phyloP scores from a whole-genome alignment of 2,888 invertebrate genomes.

The Pyrocoelia pectoralis region DNA sequence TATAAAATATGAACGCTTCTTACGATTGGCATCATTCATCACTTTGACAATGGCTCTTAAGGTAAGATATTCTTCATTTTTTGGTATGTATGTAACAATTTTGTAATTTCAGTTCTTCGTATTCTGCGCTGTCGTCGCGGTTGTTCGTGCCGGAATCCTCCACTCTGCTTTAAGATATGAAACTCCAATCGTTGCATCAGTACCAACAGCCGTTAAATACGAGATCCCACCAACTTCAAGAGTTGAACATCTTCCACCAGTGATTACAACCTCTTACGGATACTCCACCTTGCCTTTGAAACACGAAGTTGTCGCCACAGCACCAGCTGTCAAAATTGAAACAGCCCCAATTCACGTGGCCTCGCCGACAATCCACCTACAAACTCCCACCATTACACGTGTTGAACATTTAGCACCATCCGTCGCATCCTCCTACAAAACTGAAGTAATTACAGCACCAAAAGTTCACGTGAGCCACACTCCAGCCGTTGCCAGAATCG shows the following conservation, averaged over 20 bases:
- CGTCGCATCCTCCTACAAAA: slow-evolving; percentile 11
- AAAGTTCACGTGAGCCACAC: slow-evolving; percentile 1
- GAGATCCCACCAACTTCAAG: slow-evolving; percentile 4
- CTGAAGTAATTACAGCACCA: slow-evolving; percentile 9
- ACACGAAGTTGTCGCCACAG: slow-evolving; percentile 13
- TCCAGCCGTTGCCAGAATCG: slow-evolving; percentile 8
- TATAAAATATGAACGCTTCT: no score
- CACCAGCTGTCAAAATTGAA: slow-evolving; percentile 3
- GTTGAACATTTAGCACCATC: slow-evolving; percentile 8
- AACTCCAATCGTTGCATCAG: not conserved
- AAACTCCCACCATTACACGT: not conserved
- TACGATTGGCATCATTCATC: no score
- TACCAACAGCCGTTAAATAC: not conserved
- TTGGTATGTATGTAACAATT: not conserved
- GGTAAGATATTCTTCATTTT: no score
- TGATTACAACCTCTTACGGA: not conserved
- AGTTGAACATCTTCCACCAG: not conserved
- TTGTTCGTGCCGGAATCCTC: not conserved
- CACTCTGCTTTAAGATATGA: not conserved
- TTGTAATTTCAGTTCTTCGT: not conserved
- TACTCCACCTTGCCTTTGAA: slow-evolving; percentile 1
- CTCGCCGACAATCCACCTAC: not conserved
- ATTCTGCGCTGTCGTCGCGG: not conserved
- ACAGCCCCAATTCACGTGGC: not conserved
- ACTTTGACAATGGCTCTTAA: no score